phyloP scores from a whole-genome alignment of 2,797 vertebrate species.

The Steatocranus sp. region DNA sequence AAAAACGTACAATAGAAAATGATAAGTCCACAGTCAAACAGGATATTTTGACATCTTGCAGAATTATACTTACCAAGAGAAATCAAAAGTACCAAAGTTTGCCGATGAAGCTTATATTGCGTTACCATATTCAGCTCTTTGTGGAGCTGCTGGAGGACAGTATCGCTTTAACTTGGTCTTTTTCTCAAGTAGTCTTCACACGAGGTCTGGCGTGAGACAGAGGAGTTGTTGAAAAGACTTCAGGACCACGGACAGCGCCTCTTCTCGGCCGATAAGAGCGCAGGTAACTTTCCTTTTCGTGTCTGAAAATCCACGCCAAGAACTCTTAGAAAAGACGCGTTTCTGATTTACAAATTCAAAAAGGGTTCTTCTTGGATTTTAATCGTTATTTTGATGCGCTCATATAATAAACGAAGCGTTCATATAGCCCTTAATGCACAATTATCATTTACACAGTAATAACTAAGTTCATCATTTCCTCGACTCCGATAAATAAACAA shows the following conservation, averaged over 20 bases:
- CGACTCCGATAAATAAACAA: background rate
- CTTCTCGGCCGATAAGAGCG: background rate
- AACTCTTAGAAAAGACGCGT: background rate
- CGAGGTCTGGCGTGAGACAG: background rate
- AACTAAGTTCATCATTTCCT: slow-evolving; percentile 14
- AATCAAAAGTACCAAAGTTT: slow-evolving; percentile 50
- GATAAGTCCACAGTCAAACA: background rate
- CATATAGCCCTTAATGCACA: background rate
- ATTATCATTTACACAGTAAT: background rate
- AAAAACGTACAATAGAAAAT: background rate
- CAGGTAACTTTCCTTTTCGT: slow-evolving; percentile 2
- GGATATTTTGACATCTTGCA: background rate
- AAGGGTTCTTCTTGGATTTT: background rate
- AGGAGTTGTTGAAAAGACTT: slow-evolving; percentile 2
- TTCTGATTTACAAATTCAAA: background rate
- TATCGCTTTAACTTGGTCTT: slow-evolving; percentile 11
- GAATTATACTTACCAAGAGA: slow-evolving; percentile 67
- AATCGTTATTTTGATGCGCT: background rate
- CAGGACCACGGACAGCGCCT: slow-evolving; percentile 75
- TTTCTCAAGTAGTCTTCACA: background rate
- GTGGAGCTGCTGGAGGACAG: slow-evolving; percentile 23
- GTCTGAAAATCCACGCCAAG: background rate
- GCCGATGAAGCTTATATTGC: slow-evolving; percentile 44
- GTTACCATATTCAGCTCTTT: slow-evolving; percentile 63
- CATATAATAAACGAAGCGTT: background rate